Evolutionary conservation across 1,140 invertebrate genomes (phyloP).

Genomic region (Platorchestia sp.): DNA sequence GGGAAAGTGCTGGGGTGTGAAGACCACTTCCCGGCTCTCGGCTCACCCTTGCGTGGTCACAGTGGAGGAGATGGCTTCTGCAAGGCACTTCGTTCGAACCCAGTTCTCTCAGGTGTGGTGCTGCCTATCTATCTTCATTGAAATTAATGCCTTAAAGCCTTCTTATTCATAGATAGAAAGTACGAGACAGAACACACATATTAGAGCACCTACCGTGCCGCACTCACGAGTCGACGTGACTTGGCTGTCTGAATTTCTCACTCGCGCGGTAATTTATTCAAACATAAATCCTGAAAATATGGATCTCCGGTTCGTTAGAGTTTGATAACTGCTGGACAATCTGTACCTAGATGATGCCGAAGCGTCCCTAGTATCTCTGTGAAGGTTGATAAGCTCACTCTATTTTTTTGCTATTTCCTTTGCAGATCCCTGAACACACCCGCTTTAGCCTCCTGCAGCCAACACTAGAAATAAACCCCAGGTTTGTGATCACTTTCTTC

Average conservation of each 20-base stretch:
- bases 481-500: slow-evolving; percentile 54
- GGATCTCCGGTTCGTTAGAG: too few species aligned
- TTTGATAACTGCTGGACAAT: too few species aligned
- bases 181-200: too few species aligned
- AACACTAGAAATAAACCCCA: slow-evolving; percentile 91
- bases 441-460: slow-evolving; percentile 89
- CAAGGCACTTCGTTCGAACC: slow-evolving; percentile 92
- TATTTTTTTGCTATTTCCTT: not conserved
- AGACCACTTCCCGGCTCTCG: slow-evolving; percentile 86
- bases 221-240: not conserved
- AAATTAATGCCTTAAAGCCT: too few species aligned
- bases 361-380: not conserved
- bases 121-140: not conserved
- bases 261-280: too few species aligned
- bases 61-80: slow-evolving; percentile 95
- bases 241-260: too few species aligned
- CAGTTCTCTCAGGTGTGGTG: slow-evolving; percentile 79
- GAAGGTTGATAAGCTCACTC: not conserved
- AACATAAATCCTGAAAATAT: too few species aligned
- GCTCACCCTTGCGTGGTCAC: slow-evolving; percentile 94
- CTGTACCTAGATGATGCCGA: too few species aligned
- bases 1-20: slow-evolving; percentile 85
- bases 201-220: too few species aligned
- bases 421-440: slow-evolving; percentile 84
- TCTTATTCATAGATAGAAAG: too few species aligned